Percentiles rank a stretch among this genome's conserved stretches.
Conservation (phyloP, 2,797 vertebrate species). For the Linurgus olivaceus region DNA sequence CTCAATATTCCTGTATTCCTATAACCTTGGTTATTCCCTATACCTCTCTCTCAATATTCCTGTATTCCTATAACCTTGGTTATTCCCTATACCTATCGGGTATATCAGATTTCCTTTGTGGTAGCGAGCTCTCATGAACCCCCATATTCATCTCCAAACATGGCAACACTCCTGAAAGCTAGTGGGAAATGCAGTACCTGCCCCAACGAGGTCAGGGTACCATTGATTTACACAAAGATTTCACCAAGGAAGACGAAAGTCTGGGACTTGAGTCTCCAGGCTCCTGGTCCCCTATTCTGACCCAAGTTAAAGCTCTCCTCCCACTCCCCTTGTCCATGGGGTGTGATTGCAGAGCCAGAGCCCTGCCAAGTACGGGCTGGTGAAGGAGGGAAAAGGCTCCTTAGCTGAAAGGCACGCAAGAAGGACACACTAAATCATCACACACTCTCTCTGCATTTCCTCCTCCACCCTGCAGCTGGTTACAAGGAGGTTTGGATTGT, state of each 20-base stretch:
- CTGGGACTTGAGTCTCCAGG: background rate
- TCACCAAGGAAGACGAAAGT: background rate
- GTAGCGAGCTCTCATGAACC: background rate
- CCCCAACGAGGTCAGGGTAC: fast-evolving
- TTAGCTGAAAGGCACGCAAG: background rate
- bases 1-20: background rate
- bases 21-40: background rate
- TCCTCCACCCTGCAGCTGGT: conserved; percentile 41
- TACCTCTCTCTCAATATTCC: background rate
- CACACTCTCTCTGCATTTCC: background rate
- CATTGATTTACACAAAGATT: background rate
- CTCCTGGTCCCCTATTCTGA: background rate
- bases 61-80: background rate
- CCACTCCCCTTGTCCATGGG: fast-evolving
- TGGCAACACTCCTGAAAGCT: fast-evolving
- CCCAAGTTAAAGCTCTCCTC: background rate
- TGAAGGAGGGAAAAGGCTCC: background rate
- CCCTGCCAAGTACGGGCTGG: background rate
- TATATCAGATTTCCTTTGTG: background rate
- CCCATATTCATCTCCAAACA: background rate
- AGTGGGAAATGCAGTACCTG: background rate
- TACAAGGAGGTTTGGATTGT: conserved; percentile 57
- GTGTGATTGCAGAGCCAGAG: background rate
- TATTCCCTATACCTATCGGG: background rate
- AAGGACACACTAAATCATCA: conserved; percentile 59